Conservation (phyloP, 2,888 invertebrate species). For the Hirtodrosophila duncani region DNA sequence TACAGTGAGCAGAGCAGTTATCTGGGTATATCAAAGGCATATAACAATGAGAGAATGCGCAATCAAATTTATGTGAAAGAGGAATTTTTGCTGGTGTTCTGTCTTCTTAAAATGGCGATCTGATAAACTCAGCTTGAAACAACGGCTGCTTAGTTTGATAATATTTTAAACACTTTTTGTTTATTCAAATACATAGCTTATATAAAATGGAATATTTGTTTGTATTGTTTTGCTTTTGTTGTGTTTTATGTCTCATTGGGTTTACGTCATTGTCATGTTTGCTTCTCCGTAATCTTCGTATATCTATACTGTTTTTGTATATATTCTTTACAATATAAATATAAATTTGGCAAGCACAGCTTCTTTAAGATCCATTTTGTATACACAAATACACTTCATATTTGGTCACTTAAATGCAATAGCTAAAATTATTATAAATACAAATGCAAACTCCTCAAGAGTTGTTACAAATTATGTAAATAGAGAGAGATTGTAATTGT, state of each 20-base stretch:
- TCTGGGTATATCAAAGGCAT: no score
- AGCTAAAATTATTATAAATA: constrained; percentile 38
- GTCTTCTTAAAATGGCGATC: no score
- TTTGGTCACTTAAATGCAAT: constrained; percentile 46
- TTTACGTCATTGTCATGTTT: constrained; percentile 63
- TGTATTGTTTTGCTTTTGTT: neutral
- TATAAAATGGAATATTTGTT: constrained; percentile 53
- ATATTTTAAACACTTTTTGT: constrained; percentile 54
- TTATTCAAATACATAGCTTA: constrained; percentile 24
- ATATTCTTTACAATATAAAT: constrained; percentile 49
- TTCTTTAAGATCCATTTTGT: constrained; percentile 51
- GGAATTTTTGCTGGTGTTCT: no score
- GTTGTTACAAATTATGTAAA: constrained; percentile 18
- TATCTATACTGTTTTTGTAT: no score
- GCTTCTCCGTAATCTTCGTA: no score
- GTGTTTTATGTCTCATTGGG: no score
- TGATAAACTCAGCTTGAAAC: no score
- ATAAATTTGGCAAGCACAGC: constrained; percentile 76
- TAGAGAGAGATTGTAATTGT: constrained; percentile 14
- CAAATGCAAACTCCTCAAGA: constrained; percentile 35
- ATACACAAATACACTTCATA: constrained; percentile 6
- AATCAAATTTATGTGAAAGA: no score
- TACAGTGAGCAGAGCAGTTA: no score
- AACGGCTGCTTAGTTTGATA: no score
- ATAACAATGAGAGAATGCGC: no score